Conservation (phyloP, 2,113 vertebrate species). For the Trogon melanurus region DNA sequence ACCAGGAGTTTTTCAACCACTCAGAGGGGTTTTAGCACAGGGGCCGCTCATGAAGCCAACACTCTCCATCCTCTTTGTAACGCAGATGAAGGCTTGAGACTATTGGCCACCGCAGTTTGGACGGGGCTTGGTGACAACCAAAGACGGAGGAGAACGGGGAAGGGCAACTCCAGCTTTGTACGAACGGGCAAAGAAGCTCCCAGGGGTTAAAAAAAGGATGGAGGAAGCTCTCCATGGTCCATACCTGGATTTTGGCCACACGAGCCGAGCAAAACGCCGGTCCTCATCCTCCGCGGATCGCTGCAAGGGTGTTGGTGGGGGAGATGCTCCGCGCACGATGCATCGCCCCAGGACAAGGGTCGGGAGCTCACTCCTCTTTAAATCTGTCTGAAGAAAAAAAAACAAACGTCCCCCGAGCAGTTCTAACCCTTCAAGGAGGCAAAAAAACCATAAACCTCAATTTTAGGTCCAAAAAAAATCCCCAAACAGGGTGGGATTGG, state of each 20-base stretch:
- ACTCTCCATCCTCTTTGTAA: not conserved
- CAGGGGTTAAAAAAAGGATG: not conserved
- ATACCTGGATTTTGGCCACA: not conserved
- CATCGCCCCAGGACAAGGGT: not conserved
- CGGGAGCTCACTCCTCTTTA: not conserved
- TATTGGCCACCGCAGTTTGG: rapidly evolving
- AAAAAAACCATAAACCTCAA: not conserved
- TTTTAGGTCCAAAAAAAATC: not conserved
- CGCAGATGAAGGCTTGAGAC: not conserved
- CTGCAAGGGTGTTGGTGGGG: rapidly evolving
- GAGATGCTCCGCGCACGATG: not conserved
- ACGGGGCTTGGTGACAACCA: not conserved
- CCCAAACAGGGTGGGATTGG: not conserved
- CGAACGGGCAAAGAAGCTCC: not conserved
- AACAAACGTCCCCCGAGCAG: not conserved
- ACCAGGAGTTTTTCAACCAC: not conserved
- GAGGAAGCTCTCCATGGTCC: not conserved
- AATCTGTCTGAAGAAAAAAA: not conserved
- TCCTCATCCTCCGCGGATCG: too few species aligned
- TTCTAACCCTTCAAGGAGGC: not conserved
- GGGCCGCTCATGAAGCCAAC: not conserved
- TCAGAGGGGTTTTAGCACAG: not conserved
- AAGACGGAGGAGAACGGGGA: not conserved
- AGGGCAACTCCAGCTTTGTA: not conserved
- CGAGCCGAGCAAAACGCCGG: not conserved